Evolutionary conservation across 2,113 vertebrate genomes (phyloP), one percentile per base, ranked within the genome.

Genomic region (Lepus timidus): DNA sequence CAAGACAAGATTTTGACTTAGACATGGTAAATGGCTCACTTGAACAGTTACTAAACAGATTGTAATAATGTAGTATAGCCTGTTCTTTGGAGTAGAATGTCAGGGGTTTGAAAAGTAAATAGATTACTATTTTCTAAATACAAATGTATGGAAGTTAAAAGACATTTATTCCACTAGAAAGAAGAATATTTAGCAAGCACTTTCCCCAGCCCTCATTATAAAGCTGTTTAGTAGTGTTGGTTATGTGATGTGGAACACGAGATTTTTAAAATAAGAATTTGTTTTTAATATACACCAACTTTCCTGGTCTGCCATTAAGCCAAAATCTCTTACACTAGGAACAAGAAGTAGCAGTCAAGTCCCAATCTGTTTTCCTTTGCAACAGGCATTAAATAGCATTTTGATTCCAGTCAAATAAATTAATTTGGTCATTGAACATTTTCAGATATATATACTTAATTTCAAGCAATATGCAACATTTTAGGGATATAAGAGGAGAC

Each of bases 1-100:
- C 7, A 95, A 95, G 83, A 88, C 44, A 94, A 82, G 27, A 86
- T 62, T 94, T 93, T 90, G 52, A 96, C 23, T 68, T 76, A 58
- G 19, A 70, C 36, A n/a, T 8, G 4, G 44, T 75, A 85, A 96
- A 29, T 22, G 31, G 25, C 78, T 93, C 65, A 74, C 11, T 64
- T 85, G 33, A 84, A 29, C 22, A 92, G 61, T 23, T 92, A 39
- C 7, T 80, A 61, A 64, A 27, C 29, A 79, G 23, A 55, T 5
- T 31, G 29, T 29, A 44, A 76, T 23, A 61, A 70, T 39, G 16
- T 78, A 25, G 20, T 9, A 9, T 17, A 68, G 23, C 27, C 14
- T 91, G 25, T 52, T 79, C 1, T 82, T 65, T 44, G 36, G 25
- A 3, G 19, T 39, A 9, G 31, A 90, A 92, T 39, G 1, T 49